Conservation (phyloP, 64 coral and sea anemone species). For the Porites lutea region DNA sequence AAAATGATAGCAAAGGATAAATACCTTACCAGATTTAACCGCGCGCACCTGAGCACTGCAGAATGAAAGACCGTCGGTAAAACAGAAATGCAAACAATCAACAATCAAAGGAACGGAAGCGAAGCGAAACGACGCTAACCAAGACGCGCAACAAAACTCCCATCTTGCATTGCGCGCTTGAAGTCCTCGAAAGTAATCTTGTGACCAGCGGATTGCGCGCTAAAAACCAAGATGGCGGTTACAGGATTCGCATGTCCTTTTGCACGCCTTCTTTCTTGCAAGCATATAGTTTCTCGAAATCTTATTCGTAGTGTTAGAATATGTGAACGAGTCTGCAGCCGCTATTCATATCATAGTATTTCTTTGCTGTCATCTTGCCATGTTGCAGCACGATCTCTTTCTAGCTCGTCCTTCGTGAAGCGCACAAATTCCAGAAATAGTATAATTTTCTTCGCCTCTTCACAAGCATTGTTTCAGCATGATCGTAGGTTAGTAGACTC, state of each 20-base stretch:
- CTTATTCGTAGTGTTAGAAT: neutral
- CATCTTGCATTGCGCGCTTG: neutral
- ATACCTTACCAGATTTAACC: conserved; percentile 36
- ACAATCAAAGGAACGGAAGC: neutral
- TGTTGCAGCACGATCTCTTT: too few relatives aligned
- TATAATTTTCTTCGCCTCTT: too few relatives aligned
- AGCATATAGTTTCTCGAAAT: neutral
- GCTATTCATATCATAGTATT: neutral
- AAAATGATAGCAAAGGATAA: neutral
- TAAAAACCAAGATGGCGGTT: conserved; percentile 26
- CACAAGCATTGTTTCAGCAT: neutral
- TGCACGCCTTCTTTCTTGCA: neutral
- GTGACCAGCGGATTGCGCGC: neutral
- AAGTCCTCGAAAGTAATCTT: neutral
- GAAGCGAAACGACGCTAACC: neutral
- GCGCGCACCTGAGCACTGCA: conserved; percentile 22
- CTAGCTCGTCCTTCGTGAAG: too few relatives aligned
- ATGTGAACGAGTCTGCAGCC: conserved; percentile 3
- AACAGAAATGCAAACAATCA: conserved; percentile 35
- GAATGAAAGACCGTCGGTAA: conserved; percentile 39
- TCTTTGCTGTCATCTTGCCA: neutral
- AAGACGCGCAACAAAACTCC: conserved; percentile 20
- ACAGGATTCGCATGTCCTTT: neutral
- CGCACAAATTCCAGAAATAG: too few relatives aligned
- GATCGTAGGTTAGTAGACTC: neutral